Conservation (phyloP, 1,140 invertebrate genomes). For the Drosophila aff. region DNA sequence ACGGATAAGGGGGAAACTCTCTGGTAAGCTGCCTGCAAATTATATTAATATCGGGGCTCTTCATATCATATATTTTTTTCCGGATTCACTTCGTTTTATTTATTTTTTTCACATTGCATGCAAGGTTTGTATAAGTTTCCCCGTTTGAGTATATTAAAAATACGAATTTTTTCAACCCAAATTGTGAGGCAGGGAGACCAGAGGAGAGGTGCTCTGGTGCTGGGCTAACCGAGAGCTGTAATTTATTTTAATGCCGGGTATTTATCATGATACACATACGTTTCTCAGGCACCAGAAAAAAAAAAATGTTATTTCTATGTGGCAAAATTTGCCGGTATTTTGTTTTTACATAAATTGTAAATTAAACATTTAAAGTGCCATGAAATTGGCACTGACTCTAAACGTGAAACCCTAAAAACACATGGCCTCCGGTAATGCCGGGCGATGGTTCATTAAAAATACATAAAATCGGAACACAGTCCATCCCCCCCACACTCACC, state of each 20-base stretch:
- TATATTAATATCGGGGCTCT: slow-evolving; percentile 79
- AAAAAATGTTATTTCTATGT: slow-evolving; percentile 46
- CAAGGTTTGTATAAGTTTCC: slow-evolving; percentile 51
- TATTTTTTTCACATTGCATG: slow-evolving; percentile 55
- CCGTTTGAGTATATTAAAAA: slow-evolving; percentile 67
- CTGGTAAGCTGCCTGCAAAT: slow-evolving; percentile 66
- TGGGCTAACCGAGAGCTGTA: slow-evolving; percentile 58
- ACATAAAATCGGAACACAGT: slow-evolving; percentile 69
- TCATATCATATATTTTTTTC: slow-evolving; percentile 58
- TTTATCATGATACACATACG: slow-evolving; percentile 72
- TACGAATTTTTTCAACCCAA: slow-evolving; percentile 45
- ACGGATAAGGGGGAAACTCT: slow-evolving; percentile 23
- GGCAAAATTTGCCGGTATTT: slow-evolving; percentile 41
- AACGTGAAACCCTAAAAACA: slow-evolving; percentile 55
- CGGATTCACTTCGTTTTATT: slow-evolving; percentile 27
- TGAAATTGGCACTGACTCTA: slow-evolving; percentile 63
- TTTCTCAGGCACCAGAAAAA: slow-evolving; percentile 20
- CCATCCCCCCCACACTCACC: not conserved
- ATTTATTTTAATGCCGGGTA: slow-evolving; percentile 84
- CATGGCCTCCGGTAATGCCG: slow-evolving; percentile 54
- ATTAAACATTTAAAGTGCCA: slow-evolving; percentile 83
- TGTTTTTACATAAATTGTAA: slow-evolving; percentile 78
- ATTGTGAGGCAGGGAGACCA: not conserved
- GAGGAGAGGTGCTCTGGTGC: not conserved
- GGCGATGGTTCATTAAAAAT: slow-evolving; percentile 69